phyloP scores from a whole-genome alignment of 2,113 vertebrate genomes.

The Mustelus asterias region DNA sequence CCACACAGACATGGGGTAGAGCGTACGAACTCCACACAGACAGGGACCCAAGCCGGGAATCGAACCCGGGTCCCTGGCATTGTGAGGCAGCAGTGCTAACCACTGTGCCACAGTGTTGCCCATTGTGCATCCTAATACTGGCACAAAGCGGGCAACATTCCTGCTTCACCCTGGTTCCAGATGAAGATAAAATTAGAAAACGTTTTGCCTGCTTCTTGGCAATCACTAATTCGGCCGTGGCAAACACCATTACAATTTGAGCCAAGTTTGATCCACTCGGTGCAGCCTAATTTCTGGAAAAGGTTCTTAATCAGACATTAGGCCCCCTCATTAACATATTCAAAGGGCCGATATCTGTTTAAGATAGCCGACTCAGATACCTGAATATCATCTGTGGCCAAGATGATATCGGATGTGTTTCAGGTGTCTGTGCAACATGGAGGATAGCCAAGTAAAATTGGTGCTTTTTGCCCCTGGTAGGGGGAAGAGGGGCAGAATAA shows the following conservation, averaged over 20 bases:
- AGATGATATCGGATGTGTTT: not conserved
- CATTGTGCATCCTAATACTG: not conserved
- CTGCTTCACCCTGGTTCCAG: not conserved
- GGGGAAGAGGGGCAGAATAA: not conserved
- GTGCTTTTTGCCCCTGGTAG: not conserved
- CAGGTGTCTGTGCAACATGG: no score
- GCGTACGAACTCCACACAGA: no score
- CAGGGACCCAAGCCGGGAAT: no score
- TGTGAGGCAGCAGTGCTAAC: no score
- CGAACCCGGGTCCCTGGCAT: no score
- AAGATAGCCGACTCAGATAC: not conserved
- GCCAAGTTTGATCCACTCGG: not conserved
- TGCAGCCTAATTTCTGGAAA: not conserved
- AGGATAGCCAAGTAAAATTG: not conserved
- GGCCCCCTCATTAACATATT: not conserved
- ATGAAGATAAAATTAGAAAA: not conserved
- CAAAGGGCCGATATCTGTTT: not conserved
- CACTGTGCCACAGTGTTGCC: no score
- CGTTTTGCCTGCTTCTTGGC: not conserved
- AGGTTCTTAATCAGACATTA: no score
- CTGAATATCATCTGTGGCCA: not conserved
- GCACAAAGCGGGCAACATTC: not conserved
- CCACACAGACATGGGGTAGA: no score
- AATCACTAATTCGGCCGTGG: not conserved
- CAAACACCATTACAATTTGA: not conserved